A percentile compares a stretch with the other conserved stretches of the same genome.
These are phyloP conservation scores for Wiebesia pumilae DNA, from an alignment of 1,140 invertebrate species.

Conservation along the genomic window DNA sequence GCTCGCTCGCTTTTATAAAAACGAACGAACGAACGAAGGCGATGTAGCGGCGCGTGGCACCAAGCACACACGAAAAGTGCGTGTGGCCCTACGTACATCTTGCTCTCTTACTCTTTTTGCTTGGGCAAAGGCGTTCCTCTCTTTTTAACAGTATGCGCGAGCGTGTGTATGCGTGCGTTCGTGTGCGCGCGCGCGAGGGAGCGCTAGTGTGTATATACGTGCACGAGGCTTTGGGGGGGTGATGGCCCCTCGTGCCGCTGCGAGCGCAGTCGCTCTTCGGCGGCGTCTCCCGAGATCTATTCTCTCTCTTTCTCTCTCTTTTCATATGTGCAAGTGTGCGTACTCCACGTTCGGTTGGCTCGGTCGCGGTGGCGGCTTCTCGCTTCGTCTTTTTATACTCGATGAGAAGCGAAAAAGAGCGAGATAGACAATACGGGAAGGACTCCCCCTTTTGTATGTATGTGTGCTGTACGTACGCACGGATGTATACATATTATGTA, in stretches of 20 bases:
- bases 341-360: constrained; percentile 12
- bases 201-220: background rate
- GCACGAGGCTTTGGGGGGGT: constrained; percentile 38
- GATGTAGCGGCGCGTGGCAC: constrained; percentile 47
- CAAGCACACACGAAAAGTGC: constrained; percentile 17
- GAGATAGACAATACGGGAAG: background rate
- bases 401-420: background rate
- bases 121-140: constrained; percentile 2
- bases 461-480: background rate
- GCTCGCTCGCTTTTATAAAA: constrained; percentile 3
- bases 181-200: background rate
- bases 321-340: background rate
- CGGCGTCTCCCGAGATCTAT: constrained; percentile 47
- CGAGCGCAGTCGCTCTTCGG: constrained; percentile 42
- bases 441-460: constrained; percentile 40
- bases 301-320: constrained; percentile 30
- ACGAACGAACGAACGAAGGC: constrained; percentile 3
- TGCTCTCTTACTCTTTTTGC: background rate
- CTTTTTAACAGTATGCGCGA: background rate
- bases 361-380: constrained; percentile 36
- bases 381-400: constrained; percentile 46
- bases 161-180: background rate
- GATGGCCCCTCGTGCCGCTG: constrained; percentile 48
- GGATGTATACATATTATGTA: too few species aligned
- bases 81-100: constrained; percentile 32